phyloP scores from a whole-genome alignment of 2,888 invertebrate genomes.

The Chalcosyrphus nemorum region DNA sequence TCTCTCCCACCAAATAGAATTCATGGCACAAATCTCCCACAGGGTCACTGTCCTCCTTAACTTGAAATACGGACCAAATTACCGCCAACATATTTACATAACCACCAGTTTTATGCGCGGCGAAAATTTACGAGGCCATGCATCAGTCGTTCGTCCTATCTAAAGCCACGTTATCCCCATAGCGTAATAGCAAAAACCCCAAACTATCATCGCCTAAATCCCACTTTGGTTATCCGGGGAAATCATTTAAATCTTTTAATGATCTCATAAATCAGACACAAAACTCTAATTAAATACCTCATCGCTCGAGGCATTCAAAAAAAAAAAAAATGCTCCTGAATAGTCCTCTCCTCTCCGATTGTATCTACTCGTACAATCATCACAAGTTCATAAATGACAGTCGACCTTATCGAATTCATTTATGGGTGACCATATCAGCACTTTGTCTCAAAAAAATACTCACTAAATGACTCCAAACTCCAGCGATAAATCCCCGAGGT shows the following conservation, averaged over 20 bases:
- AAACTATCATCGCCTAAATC: not conserved
- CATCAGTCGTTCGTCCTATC: too few relatives aligned
- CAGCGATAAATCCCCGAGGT: conserved; percentile 45
- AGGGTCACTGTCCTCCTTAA: too few relatives aligned
- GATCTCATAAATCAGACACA: conserved; percentile 52
- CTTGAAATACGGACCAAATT: too few relatives aligned
- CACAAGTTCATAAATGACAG: conserved; percentile 69
- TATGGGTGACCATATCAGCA: conserved; percentile 61
- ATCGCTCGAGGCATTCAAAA: conserved; percentile 29
- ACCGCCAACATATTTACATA: too few relatives aligned
- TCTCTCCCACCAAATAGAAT: too few relatives aligned
- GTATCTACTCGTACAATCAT: conserved; percentile 62
- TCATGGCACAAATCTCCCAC: too few relatives aligned
- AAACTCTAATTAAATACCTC: conserved; percentile 62
- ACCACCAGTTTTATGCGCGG: too few relatives aligned
- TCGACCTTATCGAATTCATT: conserved; percentile 60
- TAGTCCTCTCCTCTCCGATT: conserved; percentile 15
- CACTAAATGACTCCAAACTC: conserved; percentile 43
- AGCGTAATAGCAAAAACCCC: too few relatives aligned
- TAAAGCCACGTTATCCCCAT: too few relatives aligned
- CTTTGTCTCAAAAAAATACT: conserved; percentile 59
- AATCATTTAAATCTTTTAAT: conserved; percentile 43
- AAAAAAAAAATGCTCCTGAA: conserved; percentile 1
- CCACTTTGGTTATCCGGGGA: not conserved
- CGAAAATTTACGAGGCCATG: too few relatives aligned